Percentiles rank a stretch among this genome's conserved stretches.
These are phyloP conservation scores for Mantis religiosa DNA, from an alignment of 2,888 invertebrate species.

Conservation along the genomic window DNA sequence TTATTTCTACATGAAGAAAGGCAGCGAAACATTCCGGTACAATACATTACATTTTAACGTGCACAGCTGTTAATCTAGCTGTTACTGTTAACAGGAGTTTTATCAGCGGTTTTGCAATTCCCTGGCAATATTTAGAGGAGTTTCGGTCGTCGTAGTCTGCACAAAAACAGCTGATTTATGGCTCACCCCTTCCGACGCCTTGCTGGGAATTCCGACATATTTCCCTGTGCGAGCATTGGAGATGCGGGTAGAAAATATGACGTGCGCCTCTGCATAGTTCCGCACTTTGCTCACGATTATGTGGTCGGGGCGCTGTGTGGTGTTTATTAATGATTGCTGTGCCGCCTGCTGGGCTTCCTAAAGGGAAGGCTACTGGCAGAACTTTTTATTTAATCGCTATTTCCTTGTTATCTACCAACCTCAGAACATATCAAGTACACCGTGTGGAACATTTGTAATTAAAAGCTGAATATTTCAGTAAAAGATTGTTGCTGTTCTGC, in stretches of 20 bases:
- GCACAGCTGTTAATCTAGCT: neutral
- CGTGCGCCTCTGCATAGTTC: neutral
- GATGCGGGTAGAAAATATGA: neutral
- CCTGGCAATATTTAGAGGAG: neutral
- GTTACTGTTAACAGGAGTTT: neutral
- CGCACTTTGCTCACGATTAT: neutral
- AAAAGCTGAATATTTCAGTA: too few relatives aligned
- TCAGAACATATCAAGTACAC: too few relatives aligned
- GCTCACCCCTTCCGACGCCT: neutral
- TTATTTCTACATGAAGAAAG: too few relatives aligned
- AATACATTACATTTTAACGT: neutral
- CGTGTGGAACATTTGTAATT: too few relatives aligned
- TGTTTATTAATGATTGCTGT: neutral
- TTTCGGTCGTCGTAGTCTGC: neutral
- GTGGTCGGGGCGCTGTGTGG: neutral
- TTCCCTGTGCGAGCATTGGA: neutral
- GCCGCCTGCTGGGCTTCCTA: neutral
- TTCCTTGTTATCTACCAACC: neutral
- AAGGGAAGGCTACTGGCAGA: neutral
- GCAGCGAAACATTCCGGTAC: too few relatives aligned
- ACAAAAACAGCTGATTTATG: neutral
- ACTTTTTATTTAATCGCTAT: neutral
- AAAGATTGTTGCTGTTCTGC: too few relatives aligned
- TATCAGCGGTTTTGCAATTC: neutral
- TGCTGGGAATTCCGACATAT: neutral